Evolutionary conservation across 2,113 vertebrate species (phyloP).

Genomic region (Stegostoma tigrinum): DNA sequence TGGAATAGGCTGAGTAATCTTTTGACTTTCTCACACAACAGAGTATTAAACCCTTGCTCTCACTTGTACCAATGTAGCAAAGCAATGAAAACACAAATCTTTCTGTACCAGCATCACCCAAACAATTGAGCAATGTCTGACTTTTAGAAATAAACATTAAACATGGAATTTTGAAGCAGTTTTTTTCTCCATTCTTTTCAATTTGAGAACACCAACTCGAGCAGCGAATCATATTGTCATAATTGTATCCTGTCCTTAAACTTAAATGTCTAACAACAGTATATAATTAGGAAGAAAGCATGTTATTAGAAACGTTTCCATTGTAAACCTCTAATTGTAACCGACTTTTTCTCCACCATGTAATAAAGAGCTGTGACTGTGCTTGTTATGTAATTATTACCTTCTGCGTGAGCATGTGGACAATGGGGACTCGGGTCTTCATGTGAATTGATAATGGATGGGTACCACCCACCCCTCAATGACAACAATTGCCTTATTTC

Average conservation of each 20-base stretch:
- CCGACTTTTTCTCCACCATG: neutral
- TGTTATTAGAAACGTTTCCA: conserved; percentile 17
- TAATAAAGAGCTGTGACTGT: conserved; percentile 1
- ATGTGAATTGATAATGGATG: neutral
- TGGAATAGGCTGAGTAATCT: neutral
- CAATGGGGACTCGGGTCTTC: neutral
- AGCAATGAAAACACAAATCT: neutral
- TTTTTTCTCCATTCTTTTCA: neutral
- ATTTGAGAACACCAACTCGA: neutral
- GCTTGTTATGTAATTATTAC: neutral
- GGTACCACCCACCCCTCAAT: no score
- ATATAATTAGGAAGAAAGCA: conserved; percentile 25
- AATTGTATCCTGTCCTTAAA: conserved; percentile 35
- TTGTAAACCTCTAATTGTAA: neutral
- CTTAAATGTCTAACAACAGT: neutral
- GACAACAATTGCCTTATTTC: neutral
- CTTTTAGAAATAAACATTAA: neutral
- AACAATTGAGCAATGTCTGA: neutral
- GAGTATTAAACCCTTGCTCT: neutral
- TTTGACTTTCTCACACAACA: no score
- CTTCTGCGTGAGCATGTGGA: neutral
- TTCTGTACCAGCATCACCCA: no score
- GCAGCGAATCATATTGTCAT: neutral
- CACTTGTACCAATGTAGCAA: neutral
- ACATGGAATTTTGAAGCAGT: neutral